phyloP scores from a whole-genome alignment of 2,888 invertebrate species.

The Thereva unica region DNA sequence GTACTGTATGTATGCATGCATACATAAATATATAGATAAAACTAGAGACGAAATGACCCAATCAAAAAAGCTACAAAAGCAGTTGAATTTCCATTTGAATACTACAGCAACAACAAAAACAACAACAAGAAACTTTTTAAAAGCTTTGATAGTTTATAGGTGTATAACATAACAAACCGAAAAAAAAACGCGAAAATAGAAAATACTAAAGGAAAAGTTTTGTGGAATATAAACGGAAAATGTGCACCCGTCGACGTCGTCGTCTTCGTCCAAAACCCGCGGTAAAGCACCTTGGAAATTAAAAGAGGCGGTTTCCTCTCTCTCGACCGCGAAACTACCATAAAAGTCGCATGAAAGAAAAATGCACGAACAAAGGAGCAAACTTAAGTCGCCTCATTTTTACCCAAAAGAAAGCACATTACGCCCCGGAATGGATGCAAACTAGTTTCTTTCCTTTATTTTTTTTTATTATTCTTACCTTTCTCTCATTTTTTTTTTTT shows the following conservation, averaged over 20 bases:
- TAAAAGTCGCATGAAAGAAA: constrained; percentile 19
- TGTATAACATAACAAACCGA: constrained; percentile 15
- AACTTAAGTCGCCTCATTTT: constrained; percentile 30
- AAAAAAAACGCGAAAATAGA: constrained; percentile 19
- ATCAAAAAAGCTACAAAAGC: too few species aligned
- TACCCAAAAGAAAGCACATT: constrained; percentile 16
- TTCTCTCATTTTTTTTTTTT: too few species aligned
- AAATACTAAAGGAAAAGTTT: not conserved
- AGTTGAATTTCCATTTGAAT: too few species aligned
- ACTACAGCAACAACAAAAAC: too few species aligned
- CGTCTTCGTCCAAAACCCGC: not conserved
- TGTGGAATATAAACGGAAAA: not conserved
- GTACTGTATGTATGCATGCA: too few species aligned
- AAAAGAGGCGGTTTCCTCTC: constrained; percentile 11
- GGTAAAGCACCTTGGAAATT: constrained; percentile 16
- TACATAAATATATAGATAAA: too few species aligned
- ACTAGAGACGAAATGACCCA: too few species aligned
- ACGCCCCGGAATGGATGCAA: constrained; percentile 22
- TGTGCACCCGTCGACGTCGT: not conserved
- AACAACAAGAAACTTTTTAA: constrained; percentile 5
- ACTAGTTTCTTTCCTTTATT: not conserved
- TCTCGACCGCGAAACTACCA: constrained; percentile 18
- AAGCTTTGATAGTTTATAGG: constrained; percentile 9
- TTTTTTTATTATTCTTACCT: too few species aligned
- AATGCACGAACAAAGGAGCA: constrained; percentile 23